Evolutionary conservation across 2,888 invertebrate species (phyloP).

Genomic region (Apamea epomidion): DNA sequence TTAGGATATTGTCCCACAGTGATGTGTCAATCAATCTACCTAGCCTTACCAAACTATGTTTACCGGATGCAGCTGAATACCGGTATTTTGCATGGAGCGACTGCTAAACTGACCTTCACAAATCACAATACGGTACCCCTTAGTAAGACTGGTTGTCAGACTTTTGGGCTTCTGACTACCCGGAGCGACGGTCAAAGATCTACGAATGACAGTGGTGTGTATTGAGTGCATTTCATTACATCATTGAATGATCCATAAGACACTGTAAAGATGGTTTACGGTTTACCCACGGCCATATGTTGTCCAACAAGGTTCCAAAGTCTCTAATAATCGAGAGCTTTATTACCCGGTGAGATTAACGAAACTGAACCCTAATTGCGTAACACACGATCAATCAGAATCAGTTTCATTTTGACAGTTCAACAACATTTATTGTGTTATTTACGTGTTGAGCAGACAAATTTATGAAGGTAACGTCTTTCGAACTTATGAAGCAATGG

Average conservation of each 20-base stretch:
- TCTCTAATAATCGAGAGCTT: neutral
- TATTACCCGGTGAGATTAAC: neutral
- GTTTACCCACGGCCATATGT: neutral
- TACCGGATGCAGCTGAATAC: neutral
- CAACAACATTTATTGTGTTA: too few relatives aligned
- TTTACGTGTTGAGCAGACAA: too few relatives aligned
- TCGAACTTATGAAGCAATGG: too few relatives aligned
- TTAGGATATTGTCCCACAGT: neutral
- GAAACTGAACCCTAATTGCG: too few relatives aligned
- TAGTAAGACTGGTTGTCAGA: neutral
- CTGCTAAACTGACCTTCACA: neutral
- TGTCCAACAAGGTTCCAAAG: neutral
- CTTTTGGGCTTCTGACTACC: neutral
- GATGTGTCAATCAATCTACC: neutral
- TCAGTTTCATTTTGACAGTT: too few relatives aligned
- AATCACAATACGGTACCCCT: neutral
- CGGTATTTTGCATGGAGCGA: neutral
- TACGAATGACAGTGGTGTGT: neutral
- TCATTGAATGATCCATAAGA: neutral
- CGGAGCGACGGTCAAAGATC: neutral
- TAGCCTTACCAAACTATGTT: neutral
- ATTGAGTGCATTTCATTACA: neutral
- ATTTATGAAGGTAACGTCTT: too few relatives aligned
- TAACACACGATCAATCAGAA: too few relatives aligned
- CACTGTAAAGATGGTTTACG: neutral